phyloP scores from a whole-genome alignment of 35 echinoderm and acorn worm species.

The Apostichopus californicus region DNA sequence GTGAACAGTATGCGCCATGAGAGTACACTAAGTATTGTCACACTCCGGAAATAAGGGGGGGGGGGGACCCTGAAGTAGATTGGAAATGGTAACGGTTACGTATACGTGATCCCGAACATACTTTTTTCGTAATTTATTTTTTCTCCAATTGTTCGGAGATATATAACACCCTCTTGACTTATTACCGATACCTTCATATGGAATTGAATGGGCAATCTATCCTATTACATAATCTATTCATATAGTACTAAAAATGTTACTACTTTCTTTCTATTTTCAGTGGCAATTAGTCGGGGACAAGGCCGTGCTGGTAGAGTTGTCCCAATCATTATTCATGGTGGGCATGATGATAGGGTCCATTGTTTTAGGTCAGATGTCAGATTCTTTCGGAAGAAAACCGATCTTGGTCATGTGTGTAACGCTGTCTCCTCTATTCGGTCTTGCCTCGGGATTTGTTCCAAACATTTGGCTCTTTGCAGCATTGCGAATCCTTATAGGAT shows the following conservation, averaged over 20 bases:
- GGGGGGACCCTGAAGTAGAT: too few relatives aligned
- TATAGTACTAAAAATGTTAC: too few relatives aligned
- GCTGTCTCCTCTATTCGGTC: conserved; percentile 61
- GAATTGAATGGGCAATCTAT: too few relatives aligned
- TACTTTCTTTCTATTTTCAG: conserved; percentile 51
- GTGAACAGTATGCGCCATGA: not conserved
- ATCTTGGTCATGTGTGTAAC: conserved; percentile 70
- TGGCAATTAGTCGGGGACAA: conserved; percentile 86
- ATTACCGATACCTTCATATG: too few relatives aligned
- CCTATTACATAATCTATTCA: too few relatives aligned
- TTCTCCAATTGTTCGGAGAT: too few relatives aligned
- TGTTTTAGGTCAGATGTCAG: conserved; percentile 85
- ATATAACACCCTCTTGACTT: too few relatives aligned
- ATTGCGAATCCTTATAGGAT: conserved; percentile 78
- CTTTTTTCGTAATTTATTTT: too few relatives aligned
- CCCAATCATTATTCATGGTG: conserved; percentile 86
- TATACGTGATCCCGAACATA: too few relatives aligned
- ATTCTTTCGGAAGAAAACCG: conserved; percentile 74
- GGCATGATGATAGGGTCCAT: conserved; percentile 94
- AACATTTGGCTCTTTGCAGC: conserved; percentile 72
- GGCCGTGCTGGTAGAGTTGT: conserved; percentile 62
- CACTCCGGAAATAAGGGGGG: not conserved
- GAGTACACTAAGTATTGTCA: not conserved
- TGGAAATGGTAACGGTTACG: too few relatives aligned
- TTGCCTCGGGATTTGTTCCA: conserved; percentile 71